Conservation (phyloP, 1,140 invertebrate species). For the Hylaeus anthracinus region DNA sequence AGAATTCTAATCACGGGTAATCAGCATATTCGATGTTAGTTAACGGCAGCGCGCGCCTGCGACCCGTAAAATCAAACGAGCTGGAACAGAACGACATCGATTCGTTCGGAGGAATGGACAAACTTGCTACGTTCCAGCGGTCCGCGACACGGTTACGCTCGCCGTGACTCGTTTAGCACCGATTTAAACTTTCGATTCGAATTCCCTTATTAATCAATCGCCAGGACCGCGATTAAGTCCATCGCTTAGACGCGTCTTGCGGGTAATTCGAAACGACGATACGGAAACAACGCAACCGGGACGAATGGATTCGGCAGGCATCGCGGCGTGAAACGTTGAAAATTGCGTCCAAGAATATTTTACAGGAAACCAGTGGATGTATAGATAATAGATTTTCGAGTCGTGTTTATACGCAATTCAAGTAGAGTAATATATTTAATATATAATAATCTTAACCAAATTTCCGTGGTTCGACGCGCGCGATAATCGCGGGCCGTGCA, state of each 20-base stretch:
- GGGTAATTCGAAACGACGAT: too few species aligned
- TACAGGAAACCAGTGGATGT: too few species aligned
- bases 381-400: too few species aligned
- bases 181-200: conserved; percentile 28
- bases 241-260: too few species aligned
- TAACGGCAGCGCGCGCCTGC: conserved; percentile 1
- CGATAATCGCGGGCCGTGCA: not conserved
- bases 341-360: too few species aligned
- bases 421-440: too few species aligned
- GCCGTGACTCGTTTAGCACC: conserved; percentile 22
- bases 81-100: conserved; percentile 30
- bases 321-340: too few species aligned
- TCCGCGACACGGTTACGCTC: not conserved
- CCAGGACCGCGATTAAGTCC: not conserved
- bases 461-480: too few species aligned
- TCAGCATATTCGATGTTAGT: conserved; percentile 38
- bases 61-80: conserved; percentile 35
- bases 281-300: too few species aligned
- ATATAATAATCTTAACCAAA: too few species aligned
- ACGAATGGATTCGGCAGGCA: too few species aligned
- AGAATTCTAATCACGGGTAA: conserved; percentile 42
- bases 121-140: conserved; percentile 12
- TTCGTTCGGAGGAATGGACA: not conserved
- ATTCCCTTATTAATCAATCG: not conserved
- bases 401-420: too few species aligned